Evolutionary conservation across 1,140 invertebrate species (phyloP), one percentile per base, ranked within the genome.

Genomic region (Heliothis virescens): DNA sequence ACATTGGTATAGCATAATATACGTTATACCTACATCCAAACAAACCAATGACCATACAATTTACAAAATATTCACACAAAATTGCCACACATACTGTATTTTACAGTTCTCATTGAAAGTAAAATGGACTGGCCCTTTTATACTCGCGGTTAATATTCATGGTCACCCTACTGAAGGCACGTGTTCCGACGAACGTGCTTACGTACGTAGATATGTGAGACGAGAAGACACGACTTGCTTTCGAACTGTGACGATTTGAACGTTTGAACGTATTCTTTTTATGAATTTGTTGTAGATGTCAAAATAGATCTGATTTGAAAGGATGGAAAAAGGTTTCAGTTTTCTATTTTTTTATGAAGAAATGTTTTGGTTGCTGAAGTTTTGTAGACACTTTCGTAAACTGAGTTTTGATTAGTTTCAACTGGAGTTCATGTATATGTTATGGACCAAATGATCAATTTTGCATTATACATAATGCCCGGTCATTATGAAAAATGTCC

Each of bases 171-270:
- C 9, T 34, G 10, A 34, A 65, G 62, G 62, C 62, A 65, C 62
- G 62, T 65, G 62, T 65, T 65, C 18, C 62, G n/a, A n/a, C 62
- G 62, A n/a, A 65, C 62, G 62, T 26, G 11, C 21, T 26, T 59
- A 26, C 21, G 18, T 59, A 59, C 21, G 11, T 59, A 59, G 21
- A 59, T 26, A 55, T 16, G n/a, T 21, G 57, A 26, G 21, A 59
- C 57, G 57, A 59, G 10, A 59, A 59, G 57, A 59, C 57, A 59
- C 57, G 18, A 12, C 57, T 59, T 59, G 57, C 21, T 59, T 59
- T 59, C 21, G 11, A 59, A 59, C 26, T 4, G 21, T 59, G 57
- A 59, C 57, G 18, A 11, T 59, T 26, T 57, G 9, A 59, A 26
- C 2, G 11, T 59, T 18, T 59, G 18, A 59, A 13, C 57, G 15